Conservation (phyloP, 2,797 vertebrate species). For the Aplochiton taeniatus region DNA sequence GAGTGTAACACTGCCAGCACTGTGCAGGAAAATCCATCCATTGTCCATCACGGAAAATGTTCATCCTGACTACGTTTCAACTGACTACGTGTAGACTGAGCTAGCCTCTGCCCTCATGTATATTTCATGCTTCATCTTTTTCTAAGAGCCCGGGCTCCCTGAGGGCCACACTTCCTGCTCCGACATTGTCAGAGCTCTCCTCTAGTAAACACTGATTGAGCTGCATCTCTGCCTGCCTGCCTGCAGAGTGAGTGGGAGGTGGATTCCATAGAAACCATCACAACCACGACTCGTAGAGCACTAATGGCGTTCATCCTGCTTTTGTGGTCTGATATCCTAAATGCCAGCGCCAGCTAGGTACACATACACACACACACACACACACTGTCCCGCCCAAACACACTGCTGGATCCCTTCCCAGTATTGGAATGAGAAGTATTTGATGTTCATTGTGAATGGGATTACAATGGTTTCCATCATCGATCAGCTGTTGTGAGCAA, state of each 20-base stretch:
- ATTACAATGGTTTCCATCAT: constrained; percentile 43
- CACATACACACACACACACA: constrained; percentile 27
- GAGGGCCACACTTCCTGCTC: constrained; percentile 69
- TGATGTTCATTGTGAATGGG: constrained; percentile 41
- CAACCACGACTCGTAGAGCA: constrained; percentile 27
- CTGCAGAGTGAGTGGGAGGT: constrained; percentile 57
- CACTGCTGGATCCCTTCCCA: constrained; percentile 5
- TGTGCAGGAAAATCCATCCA: constrained; percentile 4
- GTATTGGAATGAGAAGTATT: constrained; percentile 39
- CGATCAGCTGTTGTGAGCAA: constrained; percentile 35
- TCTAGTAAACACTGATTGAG: constrained; percentile 61
- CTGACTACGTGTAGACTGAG: constrained; percentile 19
- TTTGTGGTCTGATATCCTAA: too few species aligned
- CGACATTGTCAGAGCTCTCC: constrained; percentile 64
- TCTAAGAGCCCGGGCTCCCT: constrained; percentile 61
- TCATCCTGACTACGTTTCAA: constrained; percentile 22
- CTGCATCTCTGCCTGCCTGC: constrained; percentile 52
- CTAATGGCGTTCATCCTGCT: too few species aligned
- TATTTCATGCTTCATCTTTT: constrained; percentile 56
- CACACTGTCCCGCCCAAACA: constrained; percentile 25
- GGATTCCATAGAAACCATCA: constrained; percentile 62
- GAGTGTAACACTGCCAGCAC: not conserved
- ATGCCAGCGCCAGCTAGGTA: not conserved
- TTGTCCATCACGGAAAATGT: not conserved
- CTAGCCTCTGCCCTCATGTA: constrained; percentile 37